Percentiles rank a stretch among this genome's conserved stretches.
Conservation (phyloP, 2,797 vertebrate species). For the Diceros bicornis region DNA sequence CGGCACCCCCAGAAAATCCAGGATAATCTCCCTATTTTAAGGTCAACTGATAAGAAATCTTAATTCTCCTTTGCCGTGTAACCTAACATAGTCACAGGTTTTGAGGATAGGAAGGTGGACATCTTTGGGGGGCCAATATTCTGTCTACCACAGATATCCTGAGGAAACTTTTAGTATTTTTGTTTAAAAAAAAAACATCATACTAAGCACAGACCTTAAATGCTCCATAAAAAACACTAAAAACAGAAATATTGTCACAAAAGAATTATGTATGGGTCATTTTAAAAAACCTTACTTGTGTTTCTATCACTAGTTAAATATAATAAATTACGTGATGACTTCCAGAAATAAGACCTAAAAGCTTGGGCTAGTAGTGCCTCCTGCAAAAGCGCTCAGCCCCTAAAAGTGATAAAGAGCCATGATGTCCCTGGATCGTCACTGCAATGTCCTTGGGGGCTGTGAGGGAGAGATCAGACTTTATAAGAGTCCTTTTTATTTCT, state of each 20-base stretch:
- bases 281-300: neutral
- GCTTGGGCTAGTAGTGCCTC: neutral
- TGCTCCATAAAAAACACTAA: neutral
- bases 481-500: neutral
- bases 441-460: neutral
- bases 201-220: neutral
- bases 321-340: neutral
- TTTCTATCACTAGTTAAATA: neutral
- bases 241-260: neutral
- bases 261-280: slow-evolving; percentile 45
- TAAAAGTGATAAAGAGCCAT: neutral
- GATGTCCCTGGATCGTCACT: neutral
- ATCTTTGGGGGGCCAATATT: neutral
- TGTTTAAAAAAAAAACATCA: neutral
- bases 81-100: neutral
- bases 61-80: neutral
- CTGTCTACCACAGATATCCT: neutral
- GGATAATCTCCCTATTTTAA: neutral
- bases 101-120: neutral
- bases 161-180: neutral
- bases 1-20: neutral
- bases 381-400: neutral
- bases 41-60: neutral
- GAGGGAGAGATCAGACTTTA: neutral
- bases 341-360: slow-evolving; percentile 23